Base-by-base conservation (phyloP, 2,797 vertebrate species). In the Pangasius mekongensis region DNA sequence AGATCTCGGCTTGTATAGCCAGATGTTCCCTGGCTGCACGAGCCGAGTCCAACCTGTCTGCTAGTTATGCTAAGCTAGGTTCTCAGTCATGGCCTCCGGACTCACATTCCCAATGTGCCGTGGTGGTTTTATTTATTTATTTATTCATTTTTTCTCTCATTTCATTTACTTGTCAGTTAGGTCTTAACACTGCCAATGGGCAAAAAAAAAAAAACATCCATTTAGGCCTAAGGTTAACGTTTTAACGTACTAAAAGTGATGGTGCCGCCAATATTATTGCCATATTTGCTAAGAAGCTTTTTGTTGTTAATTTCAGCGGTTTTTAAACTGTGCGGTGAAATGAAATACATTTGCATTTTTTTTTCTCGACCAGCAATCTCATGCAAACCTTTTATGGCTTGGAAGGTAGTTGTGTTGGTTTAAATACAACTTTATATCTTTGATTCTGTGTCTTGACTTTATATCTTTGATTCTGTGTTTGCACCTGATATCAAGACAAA, bases 1-100 rank as follows among this genome's bases (percentile, higher is more conserved):
- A 52, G 13, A 73, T 39, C 18, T 69, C 64, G 33, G 58, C 11
- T 67, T 52, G 60, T 47, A 5, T 1, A 30, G 27, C 62, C 60
- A 66, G 82, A 67, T 83, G 82, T 67, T 83, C 14, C 18, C 78
- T 86, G 69, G 49, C 71, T 76, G 87, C 69, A 76, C 66, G 24
- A 62, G 87, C 88, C 92, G 90, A 24, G 18, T 30, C 18, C 8
- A 58, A 14, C 18, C 36, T 66, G 62, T 66, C 9, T 49, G 80
- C 49, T 78, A 81, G 81, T 47, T 71, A 73, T 66, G 84, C 62
- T 71, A 67, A 58, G 83, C 73, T 86, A 81, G 22, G 30, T 27
- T 36, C 14, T 54, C n/a, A 52, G 58, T 33, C 27, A 64, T 49
- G 73, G 85, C 85, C 73, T 78, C 39, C 85, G 18, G 73, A 24